Evolutionary conservation across 2,888 invertebrate species (phyloP).

Genomic region (Hipparchia semele): DNA sequence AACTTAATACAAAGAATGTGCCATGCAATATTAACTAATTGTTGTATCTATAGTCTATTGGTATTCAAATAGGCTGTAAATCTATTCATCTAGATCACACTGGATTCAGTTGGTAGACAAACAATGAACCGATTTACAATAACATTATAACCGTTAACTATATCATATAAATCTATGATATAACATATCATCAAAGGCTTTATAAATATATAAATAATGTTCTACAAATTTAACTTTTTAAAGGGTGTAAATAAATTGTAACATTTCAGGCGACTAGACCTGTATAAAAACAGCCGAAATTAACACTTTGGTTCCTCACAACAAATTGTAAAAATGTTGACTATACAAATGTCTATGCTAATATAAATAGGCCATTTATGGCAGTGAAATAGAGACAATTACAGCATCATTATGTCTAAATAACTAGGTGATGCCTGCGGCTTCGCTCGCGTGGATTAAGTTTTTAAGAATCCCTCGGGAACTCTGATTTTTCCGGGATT

Average conservation of each 20-base stretch:
- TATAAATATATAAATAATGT: conserved; percentile 21
- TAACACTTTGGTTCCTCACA: conserved; percentile 76
- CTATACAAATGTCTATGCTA: conserved; percentile 44
- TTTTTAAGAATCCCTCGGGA: too few species aligned
- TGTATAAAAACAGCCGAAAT: conserved; percentile 66
- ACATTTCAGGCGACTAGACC: conserved; percentile 71
- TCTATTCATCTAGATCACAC: conserved; percentile 18
- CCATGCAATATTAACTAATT: background rate
- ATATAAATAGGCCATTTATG: conserved; percentile 68
- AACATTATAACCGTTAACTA: background rate
- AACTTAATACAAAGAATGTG: background rate
- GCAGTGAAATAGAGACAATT: conserved; percentile 56
- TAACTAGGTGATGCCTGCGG: too few species aligned
- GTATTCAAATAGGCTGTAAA: conserved; percentile 8
- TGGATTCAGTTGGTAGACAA: background rate
- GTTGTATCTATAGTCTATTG: background rate
- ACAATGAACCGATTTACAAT: conserved; percentile 3
- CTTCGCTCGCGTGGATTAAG: too few species aligned
- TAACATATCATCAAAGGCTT: conserved; percentile 3
- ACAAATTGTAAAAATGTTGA: conserved; percentile 54
- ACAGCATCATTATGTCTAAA: background rate
- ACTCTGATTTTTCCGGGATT: too few species aligned
- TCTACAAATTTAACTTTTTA: conserved; percentile 20
- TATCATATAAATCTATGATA: background rate
- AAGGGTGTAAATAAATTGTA: conserved; percentile 59